phyloP scores from a whole-genome alignment of 2,797 vertebrate species.

The Sebastes minor region DNA sequence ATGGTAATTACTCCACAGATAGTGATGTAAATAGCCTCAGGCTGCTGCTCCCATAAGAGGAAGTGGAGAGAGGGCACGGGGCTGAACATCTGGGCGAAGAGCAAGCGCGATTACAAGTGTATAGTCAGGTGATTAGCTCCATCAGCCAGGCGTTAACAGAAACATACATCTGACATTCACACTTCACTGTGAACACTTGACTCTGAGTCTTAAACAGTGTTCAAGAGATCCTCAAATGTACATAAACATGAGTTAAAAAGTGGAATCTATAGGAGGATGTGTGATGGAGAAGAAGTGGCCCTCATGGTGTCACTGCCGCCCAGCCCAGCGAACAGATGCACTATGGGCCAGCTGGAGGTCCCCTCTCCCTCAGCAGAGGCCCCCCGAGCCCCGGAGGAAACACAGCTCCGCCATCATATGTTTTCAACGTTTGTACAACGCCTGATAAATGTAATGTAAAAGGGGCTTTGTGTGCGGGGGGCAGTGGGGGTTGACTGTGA shows the following conservation, averaged over 20 bases:
- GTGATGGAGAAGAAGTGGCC: conserved; percentile 63
- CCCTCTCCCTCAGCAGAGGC: conserved; percentile 49
- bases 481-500: conserved; percentile 81
- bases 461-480: conserved; percentile 76
- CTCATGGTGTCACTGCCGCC: conserved; percentile 75
- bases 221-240: conserved; percentile 43
- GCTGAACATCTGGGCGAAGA: conserved; percentile 81
- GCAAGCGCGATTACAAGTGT: conserved; percentile 70
- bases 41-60: conserved; percentile 87
- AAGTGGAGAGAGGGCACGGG: conserved; percentile 78
- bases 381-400: conserved; percentile 78
- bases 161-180: conserved; percentile 60
- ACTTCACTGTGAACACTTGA: conserved; percentile 45
- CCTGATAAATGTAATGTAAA: conserved; percentile 86
- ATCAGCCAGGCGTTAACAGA: conserved; percentile 43
- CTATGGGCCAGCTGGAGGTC: conserved; percentile 80
- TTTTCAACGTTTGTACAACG: conserved; percentile 84
- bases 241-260: conserved; percentile 41
- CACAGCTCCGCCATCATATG: conserved; percentile 79
- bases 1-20: conserved; percentile 99
- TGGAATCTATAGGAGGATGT: conserved; percentile 31
- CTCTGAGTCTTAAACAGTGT: conserved; percentile 17
- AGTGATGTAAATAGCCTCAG: conserved; percentile 96
- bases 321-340: conserved; percentile 79
- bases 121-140: conserved; percentile 68